Conservation (phyloP, 2,888 invertebrate species). For the Drosophila borealis region DNA sequence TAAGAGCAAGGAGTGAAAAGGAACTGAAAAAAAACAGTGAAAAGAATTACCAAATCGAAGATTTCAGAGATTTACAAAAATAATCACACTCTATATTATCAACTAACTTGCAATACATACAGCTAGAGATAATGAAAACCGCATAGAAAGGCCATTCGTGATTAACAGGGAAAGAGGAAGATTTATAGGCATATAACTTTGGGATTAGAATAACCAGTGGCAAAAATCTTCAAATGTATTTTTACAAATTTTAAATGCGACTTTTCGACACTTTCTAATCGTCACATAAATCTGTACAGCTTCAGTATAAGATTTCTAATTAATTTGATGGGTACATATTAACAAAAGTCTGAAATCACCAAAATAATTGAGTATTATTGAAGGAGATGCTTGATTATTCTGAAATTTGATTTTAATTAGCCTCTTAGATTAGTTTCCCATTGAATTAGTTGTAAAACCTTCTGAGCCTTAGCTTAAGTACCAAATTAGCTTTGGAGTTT, state of each 20-base stretch:
- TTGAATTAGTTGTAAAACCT: neutral
- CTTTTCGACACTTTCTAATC: neutral
- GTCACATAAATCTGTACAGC: neutral
- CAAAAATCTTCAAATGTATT: neutral
- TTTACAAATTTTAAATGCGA: neutral
- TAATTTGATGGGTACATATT: neutral
- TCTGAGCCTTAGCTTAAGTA: constrained; percentile 9
- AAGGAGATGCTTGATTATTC: neutral
- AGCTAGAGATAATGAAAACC: neutral
- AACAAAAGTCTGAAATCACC: neutral
- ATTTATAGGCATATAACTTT: neutral
- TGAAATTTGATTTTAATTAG: neutral
- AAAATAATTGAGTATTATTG: neutral
- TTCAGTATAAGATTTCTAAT: neutral
- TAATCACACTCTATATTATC: too few species aligned
- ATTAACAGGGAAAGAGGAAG: neutral
- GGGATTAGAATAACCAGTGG: too few species aligned
- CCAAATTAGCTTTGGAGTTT: constrained; percentile 8
- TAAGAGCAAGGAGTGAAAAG: neutral
- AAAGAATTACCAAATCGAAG: too few species aligned
- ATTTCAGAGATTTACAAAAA: too few species aligned
- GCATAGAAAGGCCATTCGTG: neutral
- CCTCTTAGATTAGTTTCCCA: neutral
- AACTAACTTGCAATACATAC: too few species aligned
- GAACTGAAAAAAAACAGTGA: neutral